Conservation (phyloP, 1,140 invertebrate species). For the Anastrepha obliqua region DNA sequence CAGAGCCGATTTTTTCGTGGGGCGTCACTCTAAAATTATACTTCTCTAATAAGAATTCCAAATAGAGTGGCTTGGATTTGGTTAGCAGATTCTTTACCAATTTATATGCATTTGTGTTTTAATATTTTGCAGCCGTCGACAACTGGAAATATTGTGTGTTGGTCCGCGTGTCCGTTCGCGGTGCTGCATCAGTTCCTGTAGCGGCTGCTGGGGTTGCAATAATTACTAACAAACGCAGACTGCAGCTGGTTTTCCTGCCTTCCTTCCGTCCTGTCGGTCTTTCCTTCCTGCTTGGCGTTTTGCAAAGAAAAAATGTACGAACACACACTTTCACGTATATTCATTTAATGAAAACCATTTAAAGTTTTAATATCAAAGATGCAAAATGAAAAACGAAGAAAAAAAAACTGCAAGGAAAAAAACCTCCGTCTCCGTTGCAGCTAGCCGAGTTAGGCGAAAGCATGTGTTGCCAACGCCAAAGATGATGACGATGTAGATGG, state of each 20-base stretch:
- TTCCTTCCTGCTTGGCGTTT: conserved; percentile 44
- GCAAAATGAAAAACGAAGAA: conserved; percentile 21
- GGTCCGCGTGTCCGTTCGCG: conserved; percentile 7
- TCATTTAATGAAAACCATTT: conserved; percentile 30
- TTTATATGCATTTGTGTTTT: background rate
- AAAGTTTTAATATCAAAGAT: conserved; percentile 51
- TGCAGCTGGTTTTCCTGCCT: conserved; percentile 49
- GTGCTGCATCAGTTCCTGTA: background rate
- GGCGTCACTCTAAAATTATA: no score
- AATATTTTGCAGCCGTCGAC: conserved; percentile 18
- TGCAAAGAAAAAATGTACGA: conserved; percentile 4
- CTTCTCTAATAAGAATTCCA: no score
- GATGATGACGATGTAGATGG: conserved; percentile 11
- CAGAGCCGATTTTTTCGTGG: no score
- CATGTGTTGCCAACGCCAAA: conserved; percentile 29
- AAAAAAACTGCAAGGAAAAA: background rate
- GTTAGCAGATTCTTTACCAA: background rate
- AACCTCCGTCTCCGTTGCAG: conserved; percentile 13
- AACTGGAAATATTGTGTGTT: conserved; percentile 23
- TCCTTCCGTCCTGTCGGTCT: conserved; percentile 26
- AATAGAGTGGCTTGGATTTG: no score
- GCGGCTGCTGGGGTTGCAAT: conserved; percentile 42
- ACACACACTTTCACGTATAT: background rate
- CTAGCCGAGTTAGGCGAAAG: background rate
- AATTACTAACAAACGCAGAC: conserved; percentile 38